Evolutionary conservation across 1,140 invertebrate genomes (phyloP), one percentile per base, ranked within the genome.

Genomic region (Anastrepha ludens): DNA sequence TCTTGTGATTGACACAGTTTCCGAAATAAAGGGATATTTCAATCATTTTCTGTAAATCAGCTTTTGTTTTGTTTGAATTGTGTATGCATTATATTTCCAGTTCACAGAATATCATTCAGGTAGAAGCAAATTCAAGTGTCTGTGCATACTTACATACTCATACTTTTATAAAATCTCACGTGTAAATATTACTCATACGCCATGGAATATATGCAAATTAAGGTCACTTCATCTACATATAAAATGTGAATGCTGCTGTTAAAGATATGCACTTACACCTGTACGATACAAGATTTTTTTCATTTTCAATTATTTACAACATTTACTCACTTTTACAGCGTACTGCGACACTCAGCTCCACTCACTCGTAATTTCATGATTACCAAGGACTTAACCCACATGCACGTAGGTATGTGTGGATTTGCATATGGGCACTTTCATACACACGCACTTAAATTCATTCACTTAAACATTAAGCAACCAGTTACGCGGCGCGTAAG

Each of bases 101-200:
- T 29, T 29, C 29, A 1, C 29, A 29, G 29, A 29, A 29, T 29
- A 29, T 29, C 29, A 29, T 29, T 29, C 29, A 29, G 29, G 29
- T 29, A 29, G 29, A 29, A 29, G 29, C 29, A 29, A 29, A 29
- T 29, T 29, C 29, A 29, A 29, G 29, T 29, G 29, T 29, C 29
- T 29, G 29, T 29, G 1, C 29, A 29, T 29, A 39, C 67, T 29
- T n/a, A 15, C 13, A 41, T 17, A 20, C 44, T 3, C 29, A 74
- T 29, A n/a, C 65, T 5, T 47, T 74, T 13, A 9, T n/a, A 70
- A 81, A 55, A n/a, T 81, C 74, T 55, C 47, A 58, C 20, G 74
- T 29, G 74, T 55, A 29, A 50, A 81, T 4, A 81, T 81, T 55
- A 81, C 74, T 81, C 47, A 81, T 81, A 81, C 74, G 74, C 74